Evolutionary conservation across 1,140 invertebrate species (phyloP).

Genomic region (Microvelia longipes): DNA sequence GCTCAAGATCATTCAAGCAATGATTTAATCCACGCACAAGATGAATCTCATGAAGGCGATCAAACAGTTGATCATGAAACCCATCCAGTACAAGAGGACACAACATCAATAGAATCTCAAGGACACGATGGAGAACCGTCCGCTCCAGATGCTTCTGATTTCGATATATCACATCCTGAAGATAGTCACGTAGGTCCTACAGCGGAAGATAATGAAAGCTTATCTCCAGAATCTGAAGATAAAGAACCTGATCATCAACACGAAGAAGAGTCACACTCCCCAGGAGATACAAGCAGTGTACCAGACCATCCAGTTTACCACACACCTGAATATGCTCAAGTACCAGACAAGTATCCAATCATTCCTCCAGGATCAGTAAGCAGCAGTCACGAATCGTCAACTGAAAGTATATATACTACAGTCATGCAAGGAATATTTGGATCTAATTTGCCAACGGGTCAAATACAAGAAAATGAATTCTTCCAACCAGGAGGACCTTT

Average conservation of each 20-base stretch:
- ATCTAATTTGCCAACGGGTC: not conserved
- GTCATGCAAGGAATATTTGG: not conserved
- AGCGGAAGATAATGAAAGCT: not conserved
- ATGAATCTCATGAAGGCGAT: not conserved
- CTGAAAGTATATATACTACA: not conserved
- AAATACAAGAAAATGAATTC: not conserved
- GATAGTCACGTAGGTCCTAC: conserved; percentile 4
- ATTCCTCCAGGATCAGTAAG: not conserved
- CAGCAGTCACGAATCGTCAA: not conserved
- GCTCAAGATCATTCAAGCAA: too few species aligned
- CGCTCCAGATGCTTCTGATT: not conserved
- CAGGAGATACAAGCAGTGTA: not conserved
- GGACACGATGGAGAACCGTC: not conserved
- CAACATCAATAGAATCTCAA: not conserved
- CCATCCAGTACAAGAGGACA: not conserved
- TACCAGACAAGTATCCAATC: not conserved
- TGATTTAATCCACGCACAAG: too few species aligned
- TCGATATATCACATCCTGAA: not conserved
- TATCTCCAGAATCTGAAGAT: not conserved
- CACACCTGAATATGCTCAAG: not conserved
- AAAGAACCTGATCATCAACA: too few species aligned
- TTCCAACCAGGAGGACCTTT: not conserved
- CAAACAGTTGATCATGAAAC: not conserved
- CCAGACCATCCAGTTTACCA: not conserved
- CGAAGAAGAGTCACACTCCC: not conserved